Evolutionary conservation across 1,140 invertebrate species (phyloP).

Genomic region (Caenorhabditis latens): DNA sequence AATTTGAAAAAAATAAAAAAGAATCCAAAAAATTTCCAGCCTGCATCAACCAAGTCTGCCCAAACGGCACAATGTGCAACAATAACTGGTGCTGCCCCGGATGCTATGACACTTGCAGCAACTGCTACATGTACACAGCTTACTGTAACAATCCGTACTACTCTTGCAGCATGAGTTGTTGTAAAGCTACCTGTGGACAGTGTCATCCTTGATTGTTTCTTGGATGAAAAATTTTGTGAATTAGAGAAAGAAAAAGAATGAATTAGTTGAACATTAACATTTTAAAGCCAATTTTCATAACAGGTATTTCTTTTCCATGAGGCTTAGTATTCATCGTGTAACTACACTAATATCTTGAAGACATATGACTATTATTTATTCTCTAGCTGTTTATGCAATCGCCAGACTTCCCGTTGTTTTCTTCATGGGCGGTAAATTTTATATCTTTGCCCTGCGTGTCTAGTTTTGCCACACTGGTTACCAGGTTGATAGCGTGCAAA

Average conservation of each 20-base stretch:
- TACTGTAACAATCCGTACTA: conserved; percentile 57
- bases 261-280: background rate
- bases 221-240: background rate
- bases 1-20: background rate
- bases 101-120: conserved; percentile 42
- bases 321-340: no score
- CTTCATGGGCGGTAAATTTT: no score
- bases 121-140: conserved; percentile 10
- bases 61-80: conserved; percentile 49
- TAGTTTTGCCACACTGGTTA: no score
- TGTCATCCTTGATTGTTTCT: conserved; percentile 18
- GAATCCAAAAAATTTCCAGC: background rate
- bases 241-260: background rate
- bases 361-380: no score
- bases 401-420: no score
- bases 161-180: conserved; percentile 39
- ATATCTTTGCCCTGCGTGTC: no score
- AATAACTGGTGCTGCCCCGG: conserved; percentile 46
- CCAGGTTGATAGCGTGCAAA: no score
- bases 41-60: conserved; percentile 27
- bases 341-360: no score
- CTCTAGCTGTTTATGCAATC: no score
- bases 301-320: no score
- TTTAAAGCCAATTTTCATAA: background rate
- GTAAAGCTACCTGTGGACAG: conserved; percentile 27